Evolutionary conservation across 1,140 invertebrate species (phyloP), one percentile per base, ranked within the genome.

Genomic region (Nylanderia fulva): DNA sequence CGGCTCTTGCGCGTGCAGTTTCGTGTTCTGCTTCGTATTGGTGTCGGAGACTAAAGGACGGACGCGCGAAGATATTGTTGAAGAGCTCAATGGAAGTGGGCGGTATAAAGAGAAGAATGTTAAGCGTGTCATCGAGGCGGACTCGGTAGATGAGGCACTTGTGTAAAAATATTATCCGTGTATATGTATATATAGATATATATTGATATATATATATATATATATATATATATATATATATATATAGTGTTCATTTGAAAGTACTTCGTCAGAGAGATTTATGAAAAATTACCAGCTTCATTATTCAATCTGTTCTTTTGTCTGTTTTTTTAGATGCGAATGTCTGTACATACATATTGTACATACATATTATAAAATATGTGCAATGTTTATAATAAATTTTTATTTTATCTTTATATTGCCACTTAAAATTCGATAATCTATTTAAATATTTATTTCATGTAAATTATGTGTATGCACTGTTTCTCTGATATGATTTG

Each of bases 41-140:
- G 88, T 97, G 1, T 96, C 97, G 0, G 97, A 97, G 92, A 97
- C 96, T 0, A 97, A 96, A 88, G 96, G 96, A 0, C 94, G 94
- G 48, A 94, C 91, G 7, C 91, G 96, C 29, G 96, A 97, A 69
- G 95, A 96, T 64, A 96, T 97, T 68, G 42, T 95, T 0, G 87
- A 92, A 27, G 91, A 94, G 83, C 88, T 95, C 0, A 91, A 91
- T 45, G 92, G 45, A 48, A 15, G 92, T 58, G 72, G 18, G 54
- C 79, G 11, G 13, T 64, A 64, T 54, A 52, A 36, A 27, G 63
- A 77, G 13, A 60, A 69, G 24, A 24, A 68, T 0, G 5, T 39
- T 15, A 72, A 72, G 4, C 36, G 58, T 21, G 33, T 60, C 7
- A 45, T 82, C 45, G 77, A 8, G 0, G 24, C 36, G 4, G 13